Base-by-base conservation (phyloP, 2,113 vertebrate species). In the Delphinapterus leucas region DNA sequence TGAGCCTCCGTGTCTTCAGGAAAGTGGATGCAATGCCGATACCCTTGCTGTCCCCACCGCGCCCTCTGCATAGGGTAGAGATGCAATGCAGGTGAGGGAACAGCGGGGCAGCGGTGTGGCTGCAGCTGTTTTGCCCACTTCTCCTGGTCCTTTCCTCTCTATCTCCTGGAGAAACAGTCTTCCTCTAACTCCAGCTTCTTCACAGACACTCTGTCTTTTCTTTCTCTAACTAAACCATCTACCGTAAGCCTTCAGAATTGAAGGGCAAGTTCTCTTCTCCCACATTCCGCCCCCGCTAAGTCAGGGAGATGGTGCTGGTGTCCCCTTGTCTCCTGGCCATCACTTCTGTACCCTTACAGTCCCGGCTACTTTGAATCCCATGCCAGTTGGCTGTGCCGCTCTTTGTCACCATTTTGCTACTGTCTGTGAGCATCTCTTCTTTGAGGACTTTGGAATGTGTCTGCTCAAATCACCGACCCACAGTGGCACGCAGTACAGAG, bases 401-500 rank as follows among this genome's bases (percentile, higher is more conserved):
- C 47, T 25, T 55, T 14, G 20, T 26, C 70, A 85, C 80, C 9
- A 28, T 79, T 63, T 73, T 63, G 55, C 65, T 73, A 11, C 17
- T 21, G 0, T 44, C 61, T 70, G 23, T 61, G 76, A 23, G 33
- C 20, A 5, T 38, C 18, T 71, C 18, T 38, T 81, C 79, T 58
- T 11, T 41, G 60, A 68, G 21, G 38, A 28, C 20, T 33, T 80
- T 4, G 20, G 10, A 60, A 36, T 68, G 60, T 73, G 4, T 26
- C 79, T 63, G 13, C 14, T 65, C 20, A 82, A 11, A 60, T n/a
- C 58, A 38, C 28, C 74, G 2, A 4, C 21, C 10, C 31, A n/a
- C 23, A 3, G 1, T 15, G 38, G 26, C 3, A 36, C 18, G 28
- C 11, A 1, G 15, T 1, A 5, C 26, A 3, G 33, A 25, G 23